Percentiles rank a stretch among this genome's conserved stretches.
These are phyloP conservation scores for Catocala fraxini DNA, from an alignment of 2,888 invertebrate genomes.

Conservation along the genomic window DNA sequence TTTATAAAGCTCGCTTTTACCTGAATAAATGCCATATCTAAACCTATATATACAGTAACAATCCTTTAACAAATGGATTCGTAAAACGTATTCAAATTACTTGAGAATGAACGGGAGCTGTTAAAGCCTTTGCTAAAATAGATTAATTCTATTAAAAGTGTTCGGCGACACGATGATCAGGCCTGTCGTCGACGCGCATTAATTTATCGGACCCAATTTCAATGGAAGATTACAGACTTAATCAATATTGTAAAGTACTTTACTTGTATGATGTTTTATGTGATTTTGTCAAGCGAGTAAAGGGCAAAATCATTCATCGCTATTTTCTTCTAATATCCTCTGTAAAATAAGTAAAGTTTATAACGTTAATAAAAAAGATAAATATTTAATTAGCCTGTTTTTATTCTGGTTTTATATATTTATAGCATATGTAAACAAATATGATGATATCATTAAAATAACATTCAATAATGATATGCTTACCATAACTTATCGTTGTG, in stretches of 20 bases:
- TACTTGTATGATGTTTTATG: conserved; percentile 11
- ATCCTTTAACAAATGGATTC: conserved; percentile 13
- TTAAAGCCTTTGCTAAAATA: conserved; percentile 46
- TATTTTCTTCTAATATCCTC: no score
- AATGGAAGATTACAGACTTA: conserved; percentile 44
- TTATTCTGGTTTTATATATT: no score
- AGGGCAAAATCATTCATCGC: no score
- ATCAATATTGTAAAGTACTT: conserved; percentile 23
- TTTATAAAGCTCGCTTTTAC: background rate
- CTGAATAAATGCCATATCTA: background rate
- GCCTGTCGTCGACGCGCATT: conserved; percentile 39
- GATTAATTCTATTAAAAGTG: conserved; percentile 50
- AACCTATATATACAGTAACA: conserved; percentile 5
- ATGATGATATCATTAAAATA: no score
- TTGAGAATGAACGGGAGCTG: conserved; percentile 35
- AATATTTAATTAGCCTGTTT: no score
- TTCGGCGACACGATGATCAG: conserved; percentile 36
- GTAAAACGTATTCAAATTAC: conserved; percentile 43
- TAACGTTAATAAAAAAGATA: no score
- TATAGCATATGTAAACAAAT: no score
- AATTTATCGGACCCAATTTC: conserved; percentile 51
- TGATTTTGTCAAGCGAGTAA: background rate
- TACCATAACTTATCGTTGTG: no score
- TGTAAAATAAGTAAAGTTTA: no score
- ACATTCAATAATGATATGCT: no score